These are phyloP conservation scores for Leptestheria dahalacensis DNA, from an alignment of 1,140 invertebrate genomes.

Conservation along the genomic window DNA sequence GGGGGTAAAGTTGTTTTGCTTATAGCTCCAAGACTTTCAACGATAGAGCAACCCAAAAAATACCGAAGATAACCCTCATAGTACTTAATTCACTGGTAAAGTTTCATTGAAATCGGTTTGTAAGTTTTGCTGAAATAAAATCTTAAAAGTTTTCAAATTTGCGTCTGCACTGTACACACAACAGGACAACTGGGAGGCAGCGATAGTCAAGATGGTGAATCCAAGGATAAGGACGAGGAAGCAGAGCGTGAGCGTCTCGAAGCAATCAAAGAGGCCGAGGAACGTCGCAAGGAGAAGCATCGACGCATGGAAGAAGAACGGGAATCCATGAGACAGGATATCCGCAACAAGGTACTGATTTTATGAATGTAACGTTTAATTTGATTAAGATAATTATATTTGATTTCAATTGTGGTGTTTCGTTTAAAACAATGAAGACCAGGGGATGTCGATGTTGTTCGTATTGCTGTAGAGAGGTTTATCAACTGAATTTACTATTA, in stretches of 20 bases:
- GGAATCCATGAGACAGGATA: constrained; percentile 94
- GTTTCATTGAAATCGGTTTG: constrained; percentile 3
- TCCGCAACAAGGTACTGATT: constrained; percentile 79
- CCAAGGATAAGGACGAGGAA: constrained; percentile 88
- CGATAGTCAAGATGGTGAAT: constrained; percentile 62
- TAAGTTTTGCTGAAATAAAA: not conserved
- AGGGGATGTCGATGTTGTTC: no score
- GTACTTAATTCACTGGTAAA: no score
- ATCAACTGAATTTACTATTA: no score
- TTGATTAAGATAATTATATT: not conserved
- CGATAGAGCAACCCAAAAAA: no score
- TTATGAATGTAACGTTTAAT: not conserved
- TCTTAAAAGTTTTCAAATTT: not conserved
- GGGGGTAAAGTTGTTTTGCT: no score
- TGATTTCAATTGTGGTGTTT: no score
- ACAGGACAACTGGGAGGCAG: constrained; percentile 52
- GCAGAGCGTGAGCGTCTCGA: constrained; percentile 85
- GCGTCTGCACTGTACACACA: no score
- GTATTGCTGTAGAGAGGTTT: no score
- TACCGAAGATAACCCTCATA: no score
- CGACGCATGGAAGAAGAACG: constrained; percentile 96
- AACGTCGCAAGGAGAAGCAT: constrained; percentile 89
- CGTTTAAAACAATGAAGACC: no score
- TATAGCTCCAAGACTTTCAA: no score
- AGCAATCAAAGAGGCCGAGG: constrained; percentile 83